Base-by-base conservation (phyloP, 2,888 invertebrate genomes). In the Adineta ricciae region DNA sequence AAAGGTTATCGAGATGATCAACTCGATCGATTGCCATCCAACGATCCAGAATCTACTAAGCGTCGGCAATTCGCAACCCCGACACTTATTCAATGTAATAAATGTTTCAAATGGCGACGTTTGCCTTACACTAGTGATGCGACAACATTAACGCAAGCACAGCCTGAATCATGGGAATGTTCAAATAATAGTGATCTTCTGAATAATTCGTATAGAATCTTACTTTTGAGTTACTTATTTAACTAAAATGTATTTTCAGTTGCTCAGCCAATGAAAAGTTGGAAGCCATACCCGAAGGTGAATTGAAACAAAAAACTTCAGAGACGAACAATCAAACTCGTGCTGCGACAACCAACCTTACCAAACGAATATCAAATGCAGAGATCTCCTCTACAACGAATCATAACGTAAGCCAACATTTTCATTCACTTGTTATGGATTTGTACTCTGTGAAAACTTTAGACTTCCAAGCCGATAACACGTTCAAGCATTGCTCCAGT, bases 11-110 rank as follows among this genome's bases (percentile, higher is more conserved):
- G 89, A 50, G 89, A 89, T 86, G 87, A 88, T 32, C 88, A 88
- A 86, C 90, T 90, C 90, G 89, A 89, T 73, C 90, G 89, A 82
- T 88, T 88, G 5, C 91, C 91, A 5, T 90, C 90, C 49, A 86
- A 88, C 46, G 91, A 91, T 50, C 87, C 88, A 19, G 90, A 89
- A 86, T 91, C 88, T 87, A 86, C 88, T 3, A 87, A 89, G 50
- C 90, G 90, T 87, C 88, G 91, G 83, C 89, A 90, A 73, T 89
- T 90, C 89, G 89, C 90, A 86, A 88, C 90, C 19, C 90, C 88
- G 78, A 88, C 88, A 16, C 89, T 89, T 1, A 87, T 91, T 84
- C 91, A 91, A 87, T 91, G 91, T 89, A 91, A 91, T 88, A 86
- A 88, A 83, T 91, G 91, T 88, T 86, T 91, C 84, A 91, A 91